Evolutionary conservation across 2,797 vertebrate species (phyloP), one percentile per base, ranked within the genome.

Genomic region (Taenioides sp.): DNA sequence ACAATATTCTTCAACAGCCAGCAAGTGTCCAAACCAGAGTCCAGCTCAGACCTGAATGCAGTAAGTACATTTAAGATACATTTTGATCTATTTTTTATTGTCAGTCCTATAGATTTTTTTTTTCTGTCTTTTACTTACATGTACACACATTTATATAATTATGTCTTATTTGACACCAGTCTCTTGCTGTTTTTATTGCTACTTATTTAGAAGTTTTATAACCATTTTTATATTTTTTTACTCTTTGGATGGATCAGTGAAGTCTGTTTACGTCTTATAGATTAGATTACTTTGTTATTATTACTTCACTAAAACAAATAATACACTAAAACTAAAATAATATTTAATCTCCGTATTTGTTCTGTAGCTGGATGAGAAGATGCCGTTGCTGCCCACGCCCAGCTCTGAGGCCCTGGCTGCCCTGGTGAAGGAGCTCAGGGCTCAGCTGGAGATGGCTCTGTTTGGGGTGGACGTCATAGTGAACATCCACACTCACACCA

Each of bases 1-100:
- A 93, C 92, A 1, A 94, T 95, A 70, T 95, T 94, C 80, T 94
- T 94, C 74, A 93, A 94, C 87, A 95, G 94, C 54, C 93, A 93
- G 1, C 86, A 94, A 31, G 93, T 94, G 67, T 95, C 94, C 61
- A 94, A 95, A 70, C 92, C 92, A 0, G 93, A 94, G 84, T 95
- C 93, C 7, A 91, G 77, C 72, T 94, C 93, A 20, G 89, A 92
- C 69, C 90, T 94, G 22, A 93, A 91, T 7, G 87, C 90, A 37
- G 94, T 94, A 62, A 89, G 91, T 78, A 59, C 52, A 22, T 22
- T 40, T 20, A 58, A 3, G 22, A 57, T 4, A 22, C n/a, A 23
- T 12, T 1, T 55, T 55, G 3, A 31, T 31, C 4, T 31, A 34
- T 34, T 34, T 34, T 6, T 4, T 34, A 1, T 34, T 34, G 31